These are phyloP conservation scores for Gerris buenoi DNA, from an alignment of 1,140 invertebrate species.

Conservation along the genomic window DNA sequence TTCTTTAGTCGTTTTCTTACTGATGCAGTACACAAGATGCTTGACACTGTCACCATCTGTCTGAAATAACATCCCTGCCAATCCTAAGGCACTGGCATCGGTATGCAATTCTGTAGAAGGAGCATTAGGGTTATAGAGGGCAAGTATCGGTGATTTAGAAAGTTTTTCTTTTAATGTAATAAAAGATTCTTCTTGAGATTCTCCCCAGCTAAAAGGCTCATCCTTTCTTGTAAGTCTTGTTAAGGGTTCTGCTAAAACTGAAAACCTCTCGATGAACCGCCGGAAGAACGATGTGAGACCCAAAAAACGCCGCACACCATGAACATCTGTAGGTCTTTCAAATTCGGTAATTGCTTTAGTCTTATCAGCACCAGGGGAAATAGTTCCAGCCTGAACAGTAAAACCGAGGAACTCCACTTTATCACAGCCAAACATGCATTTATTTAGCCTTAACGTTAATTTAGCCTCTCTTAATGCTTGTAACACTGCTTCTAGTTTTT, in stretches of 20 bases:
- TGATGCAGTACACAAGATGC: not conserved
- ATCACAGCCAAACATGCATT: not conserved
- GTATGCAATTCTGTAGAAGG: not conserved
- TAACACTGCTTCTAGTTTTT: not conserved
- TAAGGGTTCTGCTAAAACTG: not conserved
- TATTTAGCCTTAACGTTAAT: not conserved
- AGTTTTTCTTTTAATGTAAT: not conserved
- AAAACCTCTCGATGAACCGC: not conserved
- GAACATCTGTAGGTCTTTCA: not conserved
- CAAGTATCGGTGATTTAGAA: not conserved
- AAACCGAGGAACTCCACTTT: not conserved
- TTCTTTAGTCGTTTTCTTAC: not conserved
- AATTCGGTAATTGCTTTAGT: not conserved
- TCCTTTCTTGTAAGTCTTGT: not conserved
- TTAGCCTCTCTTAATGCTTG: not conserved
- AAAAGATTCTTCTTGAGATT: not conserved
- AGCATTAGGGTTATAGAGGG: not conserved
- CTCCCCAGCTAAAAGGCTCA: not conserved
- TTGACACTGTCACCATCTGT: not conserved
- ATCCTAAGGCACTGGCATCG: not conserved
- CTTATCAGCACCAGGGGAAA: not conserved
- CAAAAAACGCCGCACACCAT: not conserved
- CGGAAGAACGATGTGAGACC: not conserved
- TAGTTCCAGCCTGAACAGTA: not conserved
- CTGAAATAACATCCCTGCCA: not conserved